Evolutionary conservation across 2,797 vertebrate species (phyloP).

Genomic region (Danionella dracula): DNA sequence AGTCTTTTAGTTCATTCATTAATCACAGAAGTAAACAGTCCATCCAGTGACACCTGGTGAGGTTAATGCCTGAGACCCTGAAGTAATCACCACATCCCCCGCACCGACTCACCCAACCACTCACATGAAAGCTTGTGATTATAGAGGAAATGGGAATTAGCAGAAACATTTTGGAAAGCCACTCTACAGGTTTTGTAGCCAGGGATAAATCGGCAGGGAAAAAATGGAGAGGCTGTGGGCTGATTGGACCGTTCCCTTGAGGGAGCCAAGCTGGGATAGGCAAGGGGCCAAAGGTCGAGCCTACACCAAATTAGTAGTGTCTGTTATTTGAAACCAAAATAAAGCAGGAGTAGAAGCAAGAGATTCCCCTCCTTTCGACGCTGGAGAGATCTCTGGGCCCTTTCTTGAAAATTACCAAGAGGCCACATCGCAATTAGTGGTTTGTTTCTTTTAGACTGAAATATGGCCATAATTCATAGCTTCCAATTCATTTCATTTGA

Average conservation of each 20-base stretch:
- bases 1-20: conserved; percentile 85
- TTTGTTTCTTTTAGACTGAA: conserved; percentile 81
- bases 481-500: conserved; percentile 73
- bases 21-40: conserved; percentile 85
- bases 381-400: conserved; percentile 67
- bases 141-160: conserved; percentile 95
- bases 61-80: conserved; percentile 84
- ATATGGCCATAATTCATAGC: conserved; percentile 83
- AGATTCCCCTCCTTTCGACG: conserved; percentile 66
- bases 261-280: conserved; percentile 49
- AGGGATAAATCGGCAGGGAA: conserved; percentile 37
- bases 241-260: conserved; percentile 83
- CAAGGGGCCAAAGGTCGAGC: conserved; percentile 72
- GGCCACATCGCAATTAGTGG: conserved; percentile 79
- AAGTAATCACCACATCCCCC: conserved; percentile 78
- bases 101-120: conserved; percentile 67
- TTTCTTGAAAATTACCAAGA: conserved; percentile 69
- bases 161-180: conserved; percentile 80
- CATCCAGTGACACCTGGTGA: conserved; percentile 86
- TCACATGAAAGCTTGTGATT: conserved; percentile 88
- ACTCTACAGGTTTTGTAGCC: conserved; percentile 65
- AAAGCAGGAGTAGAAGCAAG: conserved; percentile 82
- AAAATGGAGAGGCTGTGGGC: conserved; percentile 62
- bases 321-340: conserved; percentile 91
- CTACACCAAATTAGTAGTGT: conserved; percentile 86